These are phyloP conservation scores for Perithous albicinctus DNA, from an alignment of 2,888 invertebrate species.

Conservation along the genomic window DNA sequence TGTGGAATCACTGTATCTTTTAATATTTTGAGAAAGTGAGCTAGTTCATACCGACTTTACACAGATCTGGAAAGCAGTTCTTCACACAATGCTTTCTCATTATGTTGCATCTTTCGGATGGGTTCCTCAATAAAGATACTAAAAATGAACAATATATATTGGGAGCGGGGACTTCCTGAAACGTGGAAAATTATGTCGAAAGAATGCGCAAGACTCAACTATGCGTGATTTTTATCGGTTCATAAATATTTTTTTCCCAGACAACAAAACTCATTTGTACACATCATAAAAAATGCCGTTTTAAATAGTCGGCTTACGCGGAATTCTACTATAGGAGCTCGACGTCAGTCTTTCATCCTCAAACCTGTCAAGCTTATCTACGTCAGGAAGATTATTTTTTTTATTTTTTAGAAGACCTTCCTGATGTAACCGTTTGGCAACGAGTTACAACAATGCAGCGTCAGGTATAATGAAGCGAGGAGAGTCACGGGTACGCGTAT, in stretches of 20 bases:
- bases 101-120: no score
- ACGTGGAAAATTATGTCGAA: no score
- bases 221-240: no score
- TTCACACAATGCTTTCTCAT: no score
- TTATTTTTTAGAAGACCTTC: background rate
- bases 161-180: no score
- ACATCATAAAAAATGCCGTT: background rate
- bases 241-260: background rate
- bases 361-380: constrained; percentile 24
- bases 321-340: background rate
- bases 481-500: constrained; percentile 14
- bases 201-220: no score
- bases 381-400: constrained; percentile 7
- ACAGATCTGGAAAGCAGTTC: no score
- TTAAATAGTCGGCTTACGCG: background rate
- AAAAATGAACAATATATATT: no score
- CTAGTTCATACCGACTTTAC: no score
- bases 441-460: constrained; percentile 32
- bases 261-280: background rate
- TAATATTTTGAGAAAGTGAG: no score
- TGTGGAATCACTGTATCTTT: no score
- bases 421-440: constrained; percentile 32
- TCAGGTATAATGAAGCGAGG: constrained; percentile 24
- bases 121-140: no score
- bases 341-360: background rate